Percentiles rank a stretch among this genome's conserved stretches.
Evolutionary conservation across 2,113 vertebrate genomes (phyloP).

Genomic region (Oriolus oriolus): DNA sequence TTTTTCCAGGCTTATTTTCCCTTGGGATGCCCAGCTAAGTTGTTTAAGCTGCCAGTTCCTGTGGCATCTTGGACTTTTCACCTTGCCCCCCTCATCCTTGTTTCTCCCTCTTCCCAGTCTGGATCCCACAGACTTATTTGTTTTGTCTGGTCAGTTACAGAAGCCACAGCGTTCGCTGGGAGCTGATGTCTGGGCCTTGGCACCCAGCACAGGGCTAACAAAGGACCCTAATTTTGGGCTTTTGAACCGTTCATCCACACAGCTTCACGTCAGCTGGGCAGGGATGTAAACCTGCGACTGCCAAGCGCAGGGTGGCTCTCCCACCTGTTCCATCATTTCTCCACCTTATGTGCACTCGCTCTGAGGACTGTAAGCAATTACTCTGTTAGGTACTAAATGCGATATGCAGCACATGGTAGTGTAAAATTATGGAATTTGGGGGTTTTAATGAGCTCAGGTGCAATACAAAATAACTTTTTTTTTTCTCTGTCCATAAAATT

Average conservation of each 20-base stretch:
- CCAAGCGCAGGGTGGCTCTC: constrained; percentile 45
- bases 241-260: not conserved
- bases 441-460: constrained; percentile 82
- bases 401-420: constrained; percentile 74
- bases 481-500: constrained; percentile 76
- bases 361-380: constrained; percentile 75
- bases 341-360: constrained; percentile 65
- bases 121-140: not conserved
- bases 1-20: not conserved
- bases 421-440: constrained; percentile 81
- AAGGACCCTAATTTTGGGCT: not conserved
- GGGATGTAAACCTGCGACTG: constrained; percentile 11
- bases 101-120: not conserved
- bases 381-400: constrained; percentile 65
- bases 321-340: constrained; percentile 74
- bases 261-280: constrained; percentile 7
- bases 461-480: constrained; percentile 73
- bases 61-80: not conserved
- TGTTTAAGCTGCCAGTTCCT: not conserved
- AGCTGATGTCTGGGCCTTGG: not conserved
- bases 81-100: not conserved
- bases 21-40: not conserved
- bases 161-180: not conserved
- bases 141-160: not conserved
- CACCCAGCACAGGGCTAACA: not conserved